Percentiles rank a stretch among this genome's conserved stretches.
Conservation (phyloP, 2,113 vertebrate species). For the Suncus etruscus region DNA sequence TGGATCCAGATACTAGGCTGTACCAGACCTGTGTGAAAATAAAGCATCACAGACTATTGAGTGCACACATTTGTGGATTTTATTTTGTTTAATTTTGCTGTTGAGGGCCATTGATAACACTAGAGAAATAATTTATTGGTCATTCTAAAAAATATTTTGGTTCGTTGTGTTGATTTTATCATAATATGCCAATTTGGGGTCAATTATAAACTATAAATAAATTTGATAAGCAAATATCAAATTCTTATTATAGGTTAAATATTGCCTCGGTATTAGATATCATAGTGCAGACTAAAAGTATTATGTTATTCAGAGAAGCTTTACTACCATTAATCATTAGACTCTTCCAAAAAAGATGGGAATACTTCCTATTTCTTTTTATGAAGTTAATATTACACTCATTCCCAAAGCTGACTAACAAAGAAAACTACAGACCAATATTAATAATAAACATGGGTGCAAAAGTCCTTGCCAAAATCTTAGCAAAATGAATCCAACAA, state of each 20-base stretch:
- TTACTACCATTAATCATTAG: no score
- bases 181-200: not conserved
- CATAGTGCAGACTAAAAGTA: no score
- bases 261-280: no score
- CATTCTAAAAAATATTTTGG: constrained; percentile 7
- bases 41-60: not conserved
- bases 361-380: no score
- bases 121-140: constrained; percentile 9
- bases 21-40: not conserved
- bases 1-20: not conserved
- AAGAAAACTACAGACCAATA: no score
- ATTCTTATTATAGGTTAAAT: not conserved
- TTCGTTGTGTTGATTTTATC: not conserved
- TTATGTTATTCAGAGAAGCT: no score
- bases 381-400: no score
- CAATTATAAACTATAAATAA: not conserved
- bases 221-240: not conserved
- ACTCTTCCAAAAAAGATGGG: no score
- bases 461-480: no score
- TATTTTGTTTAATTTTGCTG: constrained; percentile 5
- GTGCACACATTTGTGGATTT: not conserved
- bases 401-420: no score
- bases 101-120: not conserved
- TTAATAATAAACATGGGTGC: no score
- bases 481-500: no score